Evolutionary conservation across 2,888 invertebrate genomes (phyloP).

Genomic region (Calameuta idolon): DNA sequence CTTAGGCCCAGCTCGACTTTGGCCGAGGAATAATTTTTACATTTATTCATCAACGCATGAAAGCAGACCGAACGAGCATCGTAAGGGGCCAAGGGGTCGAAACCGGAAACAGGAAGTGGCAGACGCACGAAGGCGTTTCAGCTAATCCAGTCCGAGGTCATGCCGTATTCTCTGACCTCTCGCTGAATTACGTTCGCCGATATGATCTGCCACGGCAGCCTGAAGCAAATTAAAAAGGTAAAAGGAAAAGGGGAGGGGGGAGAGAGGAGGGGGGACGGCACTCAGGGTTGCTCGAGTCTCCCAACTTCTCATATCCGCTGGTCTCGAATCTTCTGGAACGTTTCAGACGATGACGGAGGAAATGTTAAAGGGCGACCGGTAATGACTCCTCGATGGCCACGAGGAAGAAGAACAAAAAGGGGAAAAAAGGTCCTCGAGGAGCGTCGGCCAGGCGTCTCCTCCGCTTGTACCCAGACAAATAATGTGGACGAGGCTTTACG

Average conservation of each 20-base stretch:
- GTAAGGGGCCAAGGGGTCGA: too few relatives aligned
- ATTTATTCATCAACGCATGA: constrained; percentile 25
- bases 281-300: not conserved
- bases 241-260: constrained; percentile 11
- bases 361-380: not conserved
- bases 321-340: not conserved
- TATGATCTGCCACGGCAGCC: not conserved
- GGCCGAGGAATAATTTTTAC: constrained; percentile 28
- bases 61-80: not conserved
- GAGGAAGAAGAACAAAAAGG: not conserved
- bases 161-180: not conserved
- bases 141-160: not conserved
- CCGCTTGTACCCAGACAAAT: not conserved
- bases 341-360: not conserved
- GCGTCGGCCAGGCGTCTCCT: not conserved
- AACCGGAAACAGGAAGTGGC: not conserved
- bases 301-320: not conserved
- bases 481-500: not conserved
- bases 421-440: not conserved
- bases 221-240: constrained; percentile 15
- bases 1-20: constrained; percentile 15
- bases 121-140: constrained; percentile 40
- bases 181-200: not conserved
- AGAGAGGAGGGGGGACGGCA: constrained; percentile 17
- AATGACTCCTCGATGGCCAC: not conserved